These are phyloP conservation scores for Sinotaia quadrata DNA, from an alignment of 2,888 invertebrate genomes.

Conservation along the genomic window DNA sequence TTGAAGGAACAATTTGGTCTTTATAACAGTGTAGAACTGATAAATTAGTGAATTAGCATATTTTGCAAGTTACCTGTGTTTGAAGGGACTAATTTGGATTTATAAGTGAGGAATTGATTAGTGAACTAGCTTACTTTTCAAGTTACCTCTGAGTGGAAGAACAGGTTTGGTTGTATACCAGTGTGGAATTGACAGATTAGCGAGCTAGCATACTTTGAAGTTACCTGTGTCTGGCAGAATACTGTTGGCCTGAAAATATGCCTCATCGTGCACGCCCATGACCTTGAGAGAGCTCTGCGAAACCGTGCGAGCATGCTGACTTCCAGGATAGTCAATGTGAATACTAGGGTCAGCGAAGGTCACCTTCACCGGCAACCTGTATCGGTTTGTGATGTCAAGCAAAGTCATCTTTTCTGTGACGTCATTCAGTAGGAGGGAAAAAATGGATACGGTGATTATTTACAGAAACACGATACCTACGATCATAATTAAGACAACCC, in stretches of 20 bases:
- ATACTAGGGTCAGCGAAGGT: conserved; percentile 6
- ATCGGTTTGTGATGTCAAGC: neutral
- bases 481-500: no score
- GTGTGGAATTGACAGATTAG: no score
- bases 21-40: no score
- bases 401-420: neutral
- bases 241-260: conserved; percentile 13
- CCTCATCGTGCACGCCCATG: conserved; percentile 2
- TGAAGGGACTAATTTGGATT: no score
- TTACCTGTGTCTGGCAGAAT: neutral
- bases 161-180: no score
- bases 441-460: neutral
- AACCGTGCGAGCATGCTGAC: neutral
- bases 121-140: no score
- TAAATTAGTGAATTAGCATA: no score
- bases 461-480: neutral
- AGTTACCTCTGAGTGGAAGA: no score
- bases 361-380: conserved; percentile 5
- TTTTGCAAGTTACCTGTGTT: no score
- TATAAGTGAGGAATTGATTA: no score
- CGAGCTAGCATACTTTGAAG: no score
- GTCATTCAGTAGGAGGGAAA: neutral
- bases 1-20: no score
- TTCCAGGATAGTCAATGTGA: neutral
- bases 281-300: neutral